Evolutionary conservation across 2,113 vertebrate species (phyloP).

Genomic region (Gobiocypris rarus): DNA sequence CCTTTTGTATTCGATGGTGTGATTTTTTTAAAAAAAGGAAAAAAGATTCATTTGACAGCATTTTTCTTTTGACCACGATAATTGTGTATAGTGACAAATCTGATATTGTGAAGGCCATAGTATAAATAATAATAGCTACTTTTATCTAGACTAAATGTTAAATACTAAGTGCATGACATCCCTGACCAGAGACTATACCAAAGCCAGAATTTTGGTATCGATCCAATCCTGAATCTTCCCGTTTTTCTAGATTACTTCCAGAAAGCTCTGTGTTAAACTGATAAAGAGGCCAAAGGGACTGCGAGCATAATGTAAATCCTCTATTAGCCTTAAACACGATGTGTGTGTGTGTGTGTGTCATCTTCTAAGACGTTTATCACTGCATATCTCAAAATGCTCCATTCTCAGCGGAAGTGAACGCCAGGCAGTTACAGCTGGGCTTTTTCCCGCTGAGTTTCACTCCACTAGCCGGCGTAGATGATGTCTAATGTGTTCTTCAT

Average conservation of each 20-base stretch:
- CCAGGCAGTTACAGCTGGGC: neutral
- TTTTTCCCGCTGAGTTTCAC: slow-evolving; percentile 14
- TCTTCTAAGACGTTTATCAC: slow-evolving; percentile 43
- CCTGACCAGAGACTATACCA: neutral
- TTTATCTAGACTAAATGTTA: too few species aligned
- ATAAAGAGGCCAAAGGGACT: slow-evolving; percentile 14
- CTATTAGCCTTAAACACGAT: neutral
- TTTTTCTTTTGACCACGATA: too few species aligned
- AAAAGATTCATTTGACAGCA: too few species aligned
- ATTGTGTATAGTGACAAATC: too few species aligned
- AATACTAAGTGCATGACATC: too few species aligned
- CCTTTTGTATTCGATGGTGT: too few species aligned
- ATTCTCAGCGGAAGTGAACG: slow-evolving; percentile 2
- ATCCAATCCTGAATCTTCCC: neutral
- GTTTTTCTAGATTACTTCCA: neutral
- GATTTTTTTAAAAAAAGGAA: too few species aligned
- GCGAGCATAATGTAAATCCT: neutral
- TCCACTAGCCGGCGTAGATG: slow-evolving; percentile 6
- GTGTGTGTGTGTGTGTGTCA: neutral
- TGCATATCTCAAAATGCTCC: slow-evolving; percentile 23
- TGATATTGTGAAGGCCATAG: too few species aligned
- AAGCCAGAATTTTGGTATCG: neutral
- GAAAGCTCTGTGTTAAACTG: neutral
- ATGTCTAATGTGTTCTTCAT: slow-evolving; percentile 74
- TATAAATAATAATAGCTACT: too few species aligned